phyloP scores from a whole-genome alignment of 1,140 invertebrate species.

The Acromyrmex echinatior region DNA sequence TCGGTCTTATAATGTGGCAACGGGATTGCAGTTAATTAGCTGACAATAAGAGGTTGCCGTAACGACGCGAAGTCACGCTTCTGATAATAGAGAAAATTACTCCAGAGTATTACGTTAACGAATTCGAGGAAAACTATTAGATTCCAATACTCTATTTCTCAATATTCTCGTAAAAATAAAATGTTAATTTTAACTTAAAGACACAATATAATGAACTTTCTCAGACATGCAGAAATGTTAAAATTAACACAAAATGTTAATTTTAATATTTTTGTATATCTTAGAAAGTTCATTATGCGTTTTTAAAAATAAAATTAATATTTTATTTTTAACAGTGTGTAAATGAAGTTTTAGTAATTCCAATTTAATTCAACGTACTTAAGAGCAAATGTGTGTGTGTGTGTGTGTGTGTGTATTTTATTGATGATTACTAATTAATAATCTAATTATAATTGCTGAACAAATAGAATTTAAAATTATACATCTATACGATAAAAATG shows the following conservation, averaged over 20 bases:
- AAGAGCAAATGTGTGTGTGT: neutral
- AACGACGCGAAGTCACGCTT: constrained; percentile 55
- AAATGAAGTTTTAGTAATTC: neutral
- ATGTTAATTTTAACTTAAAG: too few relatives aligned
- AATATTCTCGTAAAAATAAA: neutral
- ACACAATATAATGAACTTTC: too few relatives aligned
- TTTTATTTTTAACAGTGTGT: neutral
- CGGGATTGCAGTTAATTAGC: constrained; percentile 77
- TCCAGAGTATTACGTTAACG: neutral
- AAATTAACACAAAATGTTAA: too few relatives aligned
- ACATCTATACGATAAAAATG: neutral
- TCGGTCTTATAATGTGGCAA: constrained; percentile 74
- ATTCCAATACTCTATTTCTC: constrained; percentile 1
- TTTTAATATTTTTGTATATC: too few relatives aligned
- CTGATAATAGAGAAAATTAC: constrained; percentile 48
- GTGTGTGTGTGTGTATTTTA: neutral
- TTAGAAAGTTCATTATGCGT: too few relatives aligned
- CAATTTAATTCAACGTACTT: neutral
- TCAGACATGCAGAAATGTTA: too few relatives aligned
- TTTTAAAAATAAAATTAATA: too few relatives aligned
- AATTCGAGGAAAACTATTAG: neutral
- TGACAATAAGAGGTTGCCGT: constrained; percentile 70
- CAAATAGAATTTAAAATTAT: neutral
- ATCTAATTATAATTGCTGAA: neutral
- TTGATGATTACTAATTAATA: neutral